Conservation (phyloP, 2,888 invertebrate genomes). For the Baccha elongata region DNA sequence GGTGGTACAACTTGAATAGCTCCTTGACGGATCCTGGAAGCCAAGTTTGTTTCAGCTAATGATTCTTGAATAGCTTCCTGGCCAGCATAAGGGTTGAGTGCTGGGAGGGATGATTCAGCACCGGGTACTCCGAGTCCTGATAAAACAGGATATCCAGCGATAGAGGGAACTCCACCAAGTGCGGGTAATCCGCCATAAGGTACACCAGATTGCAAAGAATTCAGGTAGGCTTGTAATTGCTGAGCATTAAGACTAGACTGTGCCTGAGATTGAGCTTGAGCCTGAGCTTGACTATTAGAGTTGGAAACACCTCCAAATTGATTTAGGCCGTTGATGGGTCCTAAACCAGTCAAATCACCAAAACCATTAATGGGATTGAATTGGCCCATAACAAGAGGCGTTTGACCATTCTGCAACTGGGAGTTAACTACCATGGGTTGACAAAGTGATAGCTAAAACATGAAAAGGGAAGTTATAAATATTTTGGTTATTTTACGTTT, state of each 20-base stretch:
- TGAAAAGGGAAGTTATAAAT: conserved; percentile 29
- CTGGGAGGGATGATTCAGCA: conserved; percentile 48
- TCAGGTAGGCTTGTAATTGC: conserved; percentile 41
- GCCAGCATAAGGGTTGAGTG: conserved; percentile 46
- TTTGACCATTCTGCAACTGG: conserved; percentile 20
- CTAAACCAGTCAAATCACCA: neutral
- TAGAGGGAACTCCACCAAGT: neutral
- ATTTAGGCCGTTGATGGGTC: no score
- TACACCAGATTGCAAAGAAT: conserved; percentile 11
- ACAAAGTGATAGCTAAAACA: conserved; percentile 45
- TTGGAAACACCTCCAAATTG: no score
- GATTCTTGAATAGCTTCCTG: conserved; percentile 79
- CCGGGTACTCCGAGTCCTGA: conserved; percentile 34
- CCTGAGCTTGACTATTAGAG: conserved; percentile 45
- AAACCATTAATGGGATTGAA: conserved; percentile 13
- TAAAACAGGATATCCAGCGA: conserved; percentile 24
- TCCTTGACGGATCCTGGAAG: conserved; percentile 79
- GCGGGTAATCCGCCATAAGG: neutral
- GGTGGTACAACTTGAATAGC: conserved; percentile 79
- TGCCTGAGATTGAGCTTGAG: conserved; percentile 46
- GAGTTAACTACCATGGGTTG: conserved; percentile 29
- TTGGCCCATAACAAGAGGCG: conserved; percentile 13
- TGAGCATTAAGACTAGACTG: conserved; percentile 7
- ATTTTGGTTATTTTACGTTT: neutral
- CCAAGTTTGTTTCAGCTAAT: conserved; percentile 77